Percentiles rank a stretch among this genome's conserved stretches.
Conservation (phyloP, 2,797 vertebrate species). For the Chaenodraco wilsoni region DNA sequence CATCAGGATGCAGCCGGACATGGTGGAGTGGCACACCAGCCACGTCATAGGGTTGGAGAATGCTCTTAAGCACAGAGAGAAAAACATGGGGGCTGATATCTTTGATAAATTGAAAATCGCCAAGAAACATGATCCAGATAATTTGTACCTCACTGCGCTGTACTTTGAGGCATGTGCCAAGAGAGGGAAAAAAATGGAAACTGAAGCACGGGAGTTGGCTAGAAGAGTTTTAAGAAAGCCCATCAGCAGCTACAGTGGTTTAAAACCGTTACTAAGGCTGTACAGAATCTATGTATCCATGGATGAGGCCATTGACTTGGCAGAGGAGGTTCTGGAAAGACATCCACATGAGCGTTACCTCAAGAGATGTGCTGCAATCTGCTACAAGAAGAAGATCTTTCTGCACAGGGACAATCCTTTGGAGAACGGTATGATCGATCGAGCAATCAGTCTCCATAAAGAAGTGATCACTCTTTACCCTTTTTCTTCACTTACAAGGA, state of each 20-base stretch:
- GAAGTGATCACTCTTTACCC: slow-evolving; percentile 70
- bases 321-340: slow-evolving; percentile 60
- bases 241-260: slow-evolving; percentile 47
- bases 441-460: slow-evolving; percentile 49
- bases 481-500: slow-evolving; percentile 25
- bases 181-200: slow-evolving; percentile 14
- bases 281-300: slow-evolving; percentile 17
- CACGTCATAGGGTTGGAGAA: slow-evolving; percentile 35
- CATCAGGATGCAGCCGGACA: slow-evolving; percentile 69
- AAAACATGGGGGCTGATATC: slow-evolving; percentile 13
- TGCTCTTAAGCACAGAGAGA: background rate
- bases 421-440: slow-evolving; percentile 36
- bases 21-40: slow-evolving; percentile 72
- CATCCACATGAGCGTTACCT: slow-evolving; percentile 65
- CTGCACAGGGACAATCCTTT: slow-evolving; percentile 8
- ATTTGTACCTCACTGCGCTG: slow-evolving; percentile 46
- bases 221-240: slow-evolving; percentile 7
- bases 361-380: slow-evolving; percentile 58
- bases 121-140: slow-evolving; percentile 56
- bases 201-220: slow-evolving; percentile 2
- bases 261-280: slow-evolving; percentile 43
- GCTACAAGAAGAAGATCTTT: slow-evolving; percentile 63
- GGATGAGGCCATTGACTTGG: slow-evolving; percentile 65
- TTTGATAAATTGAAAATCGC: slow-evolving; percentile 55
- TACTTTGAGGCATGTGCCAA: slow-evolving; percentile 26